Base-by-base conservation (phyloP, 2,113 vertebrate species). In the Peromyscus californicus region DNA sequence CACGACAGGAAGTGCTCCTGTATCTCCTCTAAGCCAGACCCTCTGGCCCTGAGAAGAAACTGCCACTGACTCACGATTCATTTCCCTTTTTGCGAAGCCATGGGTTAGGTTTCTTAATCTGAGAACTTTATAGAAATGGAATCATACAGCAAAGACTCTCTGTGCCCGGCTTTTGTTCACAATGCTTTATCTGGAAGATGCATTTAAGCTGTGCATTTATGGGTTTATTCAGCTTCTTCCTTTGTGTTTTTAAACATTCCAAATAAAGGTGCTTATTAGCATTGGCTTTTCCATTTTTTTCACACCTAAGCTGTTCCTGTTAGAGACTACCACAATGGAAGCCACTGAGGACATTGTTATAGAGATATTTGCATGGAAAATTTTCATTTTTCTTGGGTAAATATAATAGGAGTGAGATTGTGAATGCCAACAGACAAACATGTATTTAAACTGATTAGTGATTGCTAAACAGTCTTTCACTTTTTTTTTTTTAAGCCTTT, bases 351-450 rank as follows among this genome's bases (percentile, higher is more conserved):
- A 8, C 21, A 65, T 90, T 83, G 2, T 89, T 78, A 93, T 2
- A 89, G n/a, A 84, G 29, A 42, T 57, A 51, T 65, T 78, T 61
- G 31, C 76, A 12, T 45, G 26, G 15, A 84, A 42, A 82, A 29
- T 33, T 89, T 92, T 88, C 19, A 54, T 54, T 92, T 97, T 88
- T 39, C 48, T 85, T 80, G 1, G 19, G 17, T 93, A 92, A 93
- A 95, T 86, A 95, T 76, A 76, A 22, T 84, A 78, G 36, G 9
- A 84, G 5, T 84, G 42, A 16, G 45, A 91, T 42, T 48, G 31
- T 48, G 24, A 26, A 87, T n/a, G 39, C 21, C 74, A 95, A 92
- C 92, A n/a, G 31, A 6, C 11, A 78, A 29, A 19, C 72, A 7
- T 63, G 22, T 51, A n/a, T 87, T 89, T 95, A 69, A 61, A 84